A percentile compares a stretch with the other conserved stretches of the same genome.
Conservation (phyloP, 2,888 invertebrate species). For the Melanargia galathea region DNA sequence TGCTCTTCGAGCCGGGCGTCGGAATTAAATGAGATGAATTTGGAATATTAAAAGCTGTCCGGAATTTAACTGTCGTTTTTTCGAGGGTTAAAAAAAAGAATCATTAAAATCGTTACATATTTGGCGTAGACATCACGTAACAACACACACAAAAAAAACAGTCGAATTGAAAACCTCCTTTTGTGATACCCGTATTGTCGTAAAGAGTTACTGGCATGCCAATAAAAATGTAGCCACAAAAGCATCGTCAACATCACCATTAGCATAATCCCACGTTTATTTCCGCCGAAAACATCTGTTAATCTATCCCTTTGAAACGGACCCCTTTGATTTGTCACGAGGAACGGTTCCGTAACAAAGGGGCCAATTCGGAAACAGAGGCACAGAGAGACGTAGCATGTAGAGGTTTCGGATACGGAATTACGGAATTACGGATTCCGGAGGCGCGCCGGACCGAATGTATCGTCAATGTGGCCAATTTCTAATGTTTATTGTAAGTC, state of each 20-base stretch:
- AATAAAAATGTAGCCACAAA: not conserved
- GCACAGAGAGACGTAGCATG: not conserved
- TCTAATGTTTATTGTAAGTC: not conserved
- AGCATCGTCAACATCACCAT: not conserved
- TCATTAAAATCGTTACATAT: too few relatives aligned
- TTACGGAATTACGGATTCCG: not conserved
- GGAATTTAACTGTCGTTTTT: not conserved
- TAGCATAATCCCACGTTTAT: conserved; percentile 1
- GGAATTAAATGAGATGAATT: not conserved
- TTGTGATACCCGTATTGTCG: too few relatives aligned
- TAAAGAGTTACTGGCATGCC: too few relatives aligned
- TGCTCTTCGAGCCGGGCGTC: not conserved
- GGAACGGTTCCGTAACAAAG: conserved; percentile 20
- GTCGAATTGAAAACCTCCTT: too few relatives aligned
- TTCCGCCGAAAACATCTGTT: conserved; percentile 28
- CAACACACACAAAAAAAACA: too few relatives aligned
- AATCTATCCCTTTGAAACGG: conserved; percentile 22
- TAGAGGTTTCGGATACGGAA: not conserved
- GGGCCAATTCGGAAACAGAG: conserved; percentile 7
- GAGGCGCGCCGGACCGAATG: not conserved
- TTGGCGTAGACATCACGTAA: too few relatives aligned
- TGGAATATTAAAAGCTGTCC: not conserved
- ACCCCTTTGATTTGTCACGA: conserved; percentile 26
- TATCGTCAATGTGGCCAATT: not conserved
- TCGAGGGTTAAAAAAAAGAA: too few relatives aligned